A percentile compares a stretch with the other conserved stretches of the same genome.
phyloP scores from a whole-genome alignment of 2,797 vertebrate species.

The Uromys caudimaculatus region DNA sequence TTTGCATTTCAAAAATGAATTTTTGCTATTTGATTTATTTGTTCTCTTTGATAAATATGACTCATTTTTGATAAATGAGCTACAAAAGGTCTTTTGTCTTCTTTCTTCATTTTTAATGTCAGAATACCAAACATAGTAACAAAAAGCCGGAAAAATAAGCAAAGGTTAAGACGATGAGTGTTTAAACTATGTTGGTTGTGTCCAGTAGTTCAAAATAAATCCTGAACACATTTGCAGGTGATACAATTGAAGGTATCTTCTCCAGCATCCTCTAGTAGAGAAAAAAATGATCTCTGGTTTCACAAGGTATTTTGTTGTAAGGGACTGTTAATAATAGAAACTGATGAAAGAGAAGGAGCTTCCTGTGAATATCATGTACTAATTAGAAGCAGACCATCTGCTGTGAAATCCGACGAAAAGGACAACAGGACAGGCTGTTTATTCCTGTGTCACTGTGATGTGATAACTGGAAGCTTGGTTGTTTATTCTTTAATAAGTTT shows the following conservation, averaged over 20 bases:
- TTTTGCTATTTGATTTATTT: conserved; percentile 22
- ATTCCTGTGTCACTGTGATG: conserved; percentile 25
- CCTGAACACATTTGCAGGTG: conserved; percentile 56
- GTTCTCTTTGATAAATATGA: conserved; percentile 39
- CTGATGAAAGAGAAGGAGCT: background rate
- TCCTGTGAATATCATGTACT: background rate
- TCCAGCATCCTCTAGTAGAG: background rate
- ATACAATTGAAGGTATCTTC: conserved; percentile 40
- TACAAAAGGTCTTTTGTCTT: background rate
- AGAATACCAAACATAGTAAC: conserved; percentile 62
- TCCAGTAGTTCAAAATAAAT: conserved; percentile 75
- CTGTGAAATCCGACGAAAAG: background rate
- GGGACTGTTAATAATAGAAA: conserved; percentile 14
- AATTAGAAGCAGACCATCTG: conserved; percentile 5
- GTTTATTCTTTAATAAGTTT: background rate
- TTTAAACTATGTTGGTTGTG: background rate
- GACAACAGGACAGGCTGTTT: background rate
- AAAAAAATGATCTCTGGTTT: conserved; percentile 64
- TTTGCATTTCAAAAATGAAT: background rate
- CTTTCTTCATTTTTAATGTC: conserved; percentile 13
- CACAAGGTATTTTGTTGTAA: background rate
- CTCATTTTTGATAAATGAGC: conserved; percentile 47
- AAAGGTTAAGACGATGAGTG: conserved; percentile 25
- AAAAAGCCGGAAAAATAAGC: conserved; percentile 12
- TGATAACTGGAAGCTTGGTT: background rate